These are phyloP conservation scores for Achroia grisella DNA, from an alignment of 1,140 invertebrate species.

Conservation along the genomic window DNA sequence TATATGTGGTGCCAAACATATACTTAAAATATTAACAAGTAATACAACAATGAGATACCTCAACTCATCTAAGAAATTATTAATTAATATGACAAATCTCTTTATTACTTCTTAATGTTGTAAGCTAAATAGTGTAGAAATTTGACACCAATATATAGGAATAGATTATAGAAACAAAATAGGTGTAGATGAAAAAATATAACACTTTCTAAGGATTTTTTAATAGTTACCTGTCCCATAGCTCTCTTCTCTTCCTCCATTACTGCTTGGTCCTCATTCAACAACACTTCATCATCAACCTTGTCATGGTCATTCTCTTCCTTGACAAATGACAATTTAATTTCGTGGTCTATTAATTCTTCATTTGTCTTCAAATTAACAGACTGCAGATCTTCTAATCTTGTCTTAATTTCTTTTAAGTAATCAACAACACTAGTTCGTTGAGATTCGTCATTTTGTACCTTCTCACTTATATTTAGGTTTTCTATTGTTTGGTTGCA, in stretches of 20 bases:
- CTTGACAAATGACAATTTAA: constrained; percentile 55
- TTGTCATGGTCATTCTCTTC: constrained; percentile 42
- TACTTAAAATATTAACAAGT: no score
- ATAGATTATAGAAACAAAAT: no score
- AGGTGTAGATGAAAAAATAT: no score
- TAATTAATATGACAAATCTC: no score
- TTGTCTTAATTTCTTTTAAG: constrained; percentile 64
- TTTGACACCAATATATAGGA: no score
- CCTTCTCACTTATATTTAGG: constrained; percentile 40
- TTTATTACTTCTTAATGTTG: no score
- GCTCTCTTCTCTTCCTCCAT: constrained; percentile 79
- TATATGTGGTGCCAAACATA: no score
- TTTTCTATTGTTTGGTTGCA: constrained; percentile 75
- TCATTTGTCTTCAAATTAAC: constrained; percentile 73
- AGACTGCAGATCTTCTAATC: constrained; percentile 72
- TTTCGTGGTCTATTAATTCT: constrained; percentile 74
- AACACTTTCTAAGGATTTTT: no score
- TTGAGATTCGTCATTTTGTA: constrained; percentile 34
- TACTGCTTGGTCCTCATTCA: constrained; percentile 73
- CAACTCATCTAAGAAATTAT: no score
- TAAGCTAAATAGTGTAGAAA: no score
- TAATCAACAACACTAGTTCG: constrained; percentile 65
- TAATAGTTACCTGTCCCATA: constrained; percentile 70
- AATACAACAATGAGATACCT: no score
- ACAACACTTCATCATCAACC: constrained; percentile 33